phyloP scores from a whole-genome alignment of 2,888 invertebrate genomes.

The Rosalia funebris region DNA sequence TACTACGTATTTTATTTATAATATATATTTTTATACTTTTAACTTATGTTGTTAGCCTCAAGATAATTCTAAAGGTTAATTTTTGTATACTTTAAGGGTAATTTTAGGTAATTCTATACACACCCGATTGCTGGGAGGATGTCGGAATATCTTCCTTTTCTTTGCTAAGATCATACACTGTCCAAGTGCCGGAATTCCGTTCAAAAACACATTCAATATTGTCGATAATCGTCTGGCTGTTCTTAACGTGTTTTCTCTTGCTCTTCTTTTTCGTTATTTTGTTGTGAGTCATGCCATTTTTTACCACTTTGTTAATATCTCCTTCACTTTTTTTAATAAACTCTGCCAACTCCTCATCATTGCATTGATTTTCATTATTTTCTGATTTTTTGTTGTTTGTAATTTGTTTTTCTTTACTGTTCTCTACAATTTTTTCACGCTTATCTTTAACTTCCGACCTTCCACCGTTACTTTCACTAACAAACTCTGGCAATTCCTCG shows the following conservation, averaged over 20 bases:
- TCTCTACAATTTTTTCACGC: slow-evolving; percentile 30
- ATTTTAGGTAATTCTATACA: too few species aligned
- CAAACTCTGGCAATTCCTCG: too few species aligned
- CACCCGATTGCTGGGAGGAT: background rate
- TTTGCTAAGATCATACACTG: slow-evolving; percentile 33
- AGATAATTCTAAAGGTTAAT: too few species aligned
- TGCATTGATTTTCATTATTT: slow-evolving; percentile 20
- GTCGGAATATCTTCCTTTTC: slow-evolving; percentile 6
- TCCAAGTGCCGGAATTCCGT: slow-evolving; percentile 60
- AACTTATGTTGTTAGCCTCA: too few species aligned
- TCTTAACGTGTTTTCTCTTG: slow-evolving; percentile 25
- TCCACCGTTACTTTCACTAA: slow-evolving; percentile 45
- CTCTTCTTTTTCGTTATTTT: slow-evolving; percentile 13
- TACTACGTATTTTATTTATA: too few species aligned
- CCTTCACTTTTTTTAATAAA: slow-evolving; percentile 6
- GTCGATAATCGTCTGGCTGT: slow-evolving; percentile 18
- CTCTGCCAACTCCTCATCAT: slow-evolving; percentile 1
- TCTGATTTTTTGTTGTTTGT: background rate
- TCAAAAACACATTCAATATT: slow-evolving; percentile 52
- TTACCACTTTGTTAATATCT: slow-evolving; percentile 14
- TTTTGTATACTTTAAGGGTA: too few species aligned
- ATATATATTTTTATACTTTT: too few species aligned
- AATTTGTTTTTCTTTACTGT: too few species aligned
- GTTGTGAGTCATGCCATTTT: slow-evolving; percentile 1
- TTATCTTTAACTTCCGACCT: slow-evolving; percentile 30